Evolutionary conservation across 1,140 invertebrate species (phyloP).

Genomic region (Zelostemma sp.): DNA sequence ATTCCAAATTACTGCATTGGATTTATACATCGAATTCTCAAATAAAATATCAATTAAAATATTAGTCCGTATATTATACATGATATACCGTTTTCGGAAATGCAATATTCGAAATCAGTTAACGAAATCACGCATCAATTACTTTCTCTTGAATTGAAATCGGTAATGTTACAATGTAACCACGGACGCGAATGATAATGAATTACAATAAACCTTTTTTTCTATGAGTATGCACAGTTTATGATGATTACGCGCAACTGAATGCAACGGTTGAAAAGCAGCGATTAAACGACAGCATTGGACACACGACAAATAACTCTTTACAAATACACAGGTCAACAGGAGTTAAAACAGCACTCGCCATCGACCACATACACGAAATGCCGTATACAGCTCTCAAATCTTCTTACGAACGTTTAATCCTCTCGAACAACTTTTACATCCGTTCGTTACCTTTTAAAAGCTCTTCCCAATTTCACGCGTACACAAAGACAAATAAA

Average conservation of each 20-base stretch:
- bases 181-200: too few relatives aligned
- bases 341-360: conserved; percentile 20
- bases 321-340: conserved; percentile 33
- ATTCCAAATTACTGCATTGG: too few relatives aligned
- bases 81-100: too few relatives aligned
- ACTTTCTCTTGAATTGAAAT: too few relatives aligned
- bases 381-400: conserved; percentile 31
- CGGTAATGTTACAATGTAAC: too few relatives aligned
- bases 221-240: neutral
- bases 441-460: conserved; percentile 37
- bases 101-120: too few relatives aligned
- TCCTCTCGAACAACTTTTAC: conserved; percentile 16
- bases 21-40: too few relatives aligned
- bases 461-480: conserved; percentile 8
- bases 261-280: neutral
- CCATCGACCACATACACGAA: conserved; percentile 24
- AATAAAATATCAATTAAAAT: too few relatives aligned
- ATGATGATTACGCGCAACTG: neutral
- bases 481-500: conserved; percentile 11
- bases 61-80: too few relatives aligned
- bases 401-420: conserved; percentile 15
- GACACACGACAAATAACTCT: conserved; percentile 13
- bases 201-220: too few relatives aligned
- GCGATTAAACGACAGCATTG: neutral
- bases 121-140: too few relatives aligned